phyloP scores from a whole-genome alignment of 1,140 invertebrate species.

The Stegodyphus dumicola region DNA sequence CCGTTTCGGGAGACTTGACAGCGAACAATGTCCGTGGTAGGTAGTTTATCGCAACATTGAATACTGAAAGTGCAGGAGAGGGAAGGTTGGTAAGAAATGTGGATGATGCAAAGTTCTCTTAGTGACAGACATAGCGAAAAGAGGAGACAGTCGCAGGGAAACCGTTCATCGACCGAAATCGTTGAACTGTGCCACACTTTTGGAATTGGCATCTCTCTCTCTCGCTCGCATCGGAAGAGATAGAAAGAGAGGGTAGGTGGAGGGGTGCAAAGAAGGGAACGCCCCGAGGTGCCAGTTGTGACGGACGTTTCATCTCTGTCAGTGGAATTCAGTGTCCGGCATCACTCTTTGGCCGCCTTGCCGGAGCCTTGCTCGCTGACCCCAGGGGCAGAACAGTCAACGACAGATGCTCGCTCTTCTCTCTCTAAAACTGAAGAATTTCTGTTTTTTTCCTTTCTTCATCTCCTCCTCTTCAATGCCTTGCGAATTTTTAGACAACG shows the following conservation, averaged over 20 bases:
- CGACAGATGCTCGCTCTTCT: conserved; percentile 42
- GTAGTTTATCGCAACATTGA: no score
- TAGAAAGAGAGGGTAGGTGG: not conserved
- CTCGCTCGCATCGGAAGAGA: no score
- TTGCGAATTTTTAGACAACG: no score
- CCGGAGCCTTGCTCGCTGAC: conserved; percentile 7
- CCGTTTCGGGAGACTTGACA: no score
- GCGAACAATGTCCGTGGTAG: no score
- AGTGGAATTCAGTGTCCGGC: conserved; percentile 42
- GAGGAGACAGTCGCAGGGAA: not conserved
- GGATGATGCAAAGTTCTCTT: no score
- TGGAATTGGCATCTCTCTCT: conserved; percentile 19
- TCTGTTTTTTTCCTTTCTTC: not conserved
- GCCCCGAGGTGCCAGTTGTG: conserved; percentile 58
- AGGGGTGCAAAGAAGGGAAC: conserved; percentile 6
- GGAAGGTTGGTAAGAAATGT: no score
- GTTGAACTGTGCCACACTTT: conserved; percentile 43
- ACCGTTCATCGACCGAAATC: conserved; percentile 36
- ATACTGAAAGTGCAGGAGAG: no score
- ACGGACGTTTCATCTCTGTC: conserved; percentile 62
- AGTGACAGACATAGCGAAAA: not conserved
- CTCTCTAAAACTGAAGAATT: conserved; percentile 14
- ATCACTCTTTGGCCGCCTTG: conserved; percentile 41
- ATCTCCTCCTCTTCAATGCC: no score
- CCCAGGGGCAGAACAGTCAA: conserved; percentile 47